Conservation (phyloP, 1,140 invertebrate genomes). For the Scaptomyza montana region DNA sequence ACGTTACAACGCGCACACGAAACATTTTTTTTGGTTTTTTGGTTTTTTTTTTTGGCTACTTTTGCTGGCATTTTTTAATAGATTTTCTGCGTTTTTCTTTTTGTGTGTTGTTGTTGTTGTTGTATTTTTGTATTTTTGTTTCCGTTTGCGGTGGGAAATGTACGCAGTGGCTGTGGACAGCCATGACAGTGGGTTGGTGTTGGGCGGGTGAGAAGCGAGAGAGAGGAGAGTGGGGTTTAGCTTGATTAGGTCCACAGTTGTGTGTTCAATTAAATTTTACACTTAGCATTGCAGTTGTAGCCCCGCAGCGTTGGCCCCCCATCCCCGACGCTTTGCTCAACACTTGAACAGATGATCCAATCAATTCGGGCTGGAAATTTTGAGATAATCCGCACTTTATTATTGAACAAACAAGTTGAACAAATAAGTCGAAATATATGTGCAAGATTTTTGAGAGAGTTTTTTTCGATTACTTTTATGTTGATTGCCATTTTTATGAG, state of each 20-base stretch:
- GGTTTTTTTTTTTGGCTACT: constrained; percentile 67
- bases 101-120: constrained; percentile 15
- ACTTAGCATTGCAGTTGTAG: constrained; percentile 52
- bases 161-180: constrained; percentile 60
- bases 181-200: background rate
- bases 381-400: background rate
- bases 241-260: constrained; percentile 47
- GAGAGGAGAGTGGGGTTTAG: constrained; percentile 12
- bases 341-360: constrained; percentile 4
- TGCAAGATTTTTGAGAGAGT: constrained; percentile 38
- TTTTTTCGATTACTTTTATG: constrained; percentile 74
- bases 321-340: too few relatives aligned
- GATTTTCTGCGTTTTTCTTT: constrained; percentile 54
- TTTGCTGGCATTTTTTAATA: constrained; percentile 71
- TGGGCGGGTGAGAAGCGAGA: too few relatives aligned
- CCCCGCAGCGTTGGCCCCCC: constrained; percentile 9
- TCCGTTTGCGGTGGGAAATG: constrained; percentile 58
- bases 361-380: constrained; percentile 5
- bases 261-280: constrained; percentile 69
- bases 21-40: constrained; percentile 33
- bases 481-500: constrained; percentile 68
- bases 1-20: constrained; percentile 78
- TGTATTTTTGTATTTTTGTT: constrained; percentile 21
- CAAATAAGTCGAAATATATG: background rate
- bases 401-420: background rate